Base-by-base conservation (phyloP, 1,140 invertebrate species). In the Drosophila willistoni region DNA sequence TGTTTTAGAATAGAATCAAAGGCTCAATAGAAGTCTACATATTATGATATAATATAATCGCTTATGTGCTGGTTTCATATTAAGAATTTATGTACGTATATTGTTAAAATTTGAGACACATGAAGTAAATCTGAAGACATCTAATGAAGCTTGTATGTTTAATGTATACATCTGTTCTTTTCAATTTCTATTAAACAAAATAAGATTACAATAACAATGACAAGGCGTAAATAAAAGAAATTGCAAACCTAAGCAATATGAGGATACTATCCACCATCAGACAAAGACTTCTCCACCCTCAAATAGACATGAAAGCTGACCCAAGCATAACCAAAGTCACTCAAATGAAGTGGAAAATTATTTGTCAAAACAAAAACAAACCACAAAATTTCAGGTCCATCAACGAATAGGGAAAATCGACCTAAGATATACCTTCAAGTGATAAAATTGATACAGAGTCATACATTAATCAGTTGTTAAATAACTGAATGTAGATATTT, bases 261-360 rank as follows among this genome's bases (percentile, higher is more conserved):
- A 51, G n/a, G 12, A 39, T 12, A 13, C 12, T 4, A 29, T 29
- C 29, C 14, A 54, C 22, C 56, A 55, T 3, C 47, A 56, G 14
- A 22, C 17, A 5, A 42, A 68, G 7, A 36, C 41, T 33, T 14
- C 29, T 34, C 14, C 19, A 41, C 41, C 14, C 7, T 9, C 2
- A 2, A 47, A 47, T 47, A 51, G 44, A 51, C 10, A 9, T 19
- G 44, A 42, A 17, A 62, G 41, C 60, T 62, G 60, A 62, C 60
- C 60, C 60, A 62, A 44, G 60, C 60, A 62, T 22, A 42, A 62
- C 34, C 60, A 36, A 62, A 42, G 60, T 44, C 36, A 22, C 44
- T 76, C 73, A 79, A 79, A 76, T 79, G 77, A 79, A 68, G 73
- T 79, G 73, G 73, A 79, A 76, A 79, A 79, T 79, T 76, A 67